Evolutionary conservation across 2,113 vertebrate species (phyloP).

Genomic region (Mormyrus iriodes): DNA sequence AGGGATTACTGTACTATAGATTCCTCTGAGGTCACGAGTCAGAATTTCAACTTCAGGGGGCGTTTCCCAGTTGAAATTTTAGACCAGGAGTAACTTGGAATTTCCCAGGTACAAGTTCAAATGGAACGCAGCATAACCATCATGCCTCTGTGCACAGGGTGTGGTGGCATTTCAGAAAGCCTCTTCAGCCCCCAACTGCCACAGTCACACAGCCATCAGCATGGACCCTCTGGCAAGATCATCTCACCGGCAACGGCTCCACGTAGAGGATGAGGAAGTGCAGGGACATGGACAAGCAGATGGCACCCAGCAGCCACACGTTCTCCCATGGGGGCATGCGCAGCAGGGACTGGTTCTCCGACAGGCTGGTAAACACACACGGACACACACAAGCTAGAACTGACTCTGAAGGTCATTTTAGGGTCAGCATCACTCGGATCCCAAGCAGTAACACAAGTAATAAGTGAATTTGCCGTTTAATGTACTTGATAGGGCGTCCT

Average conservation of each 20-base stretch:
- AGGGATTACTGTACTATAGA: too few relatives aligned
- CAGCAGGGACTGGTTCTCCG: conserved; percentile 95
- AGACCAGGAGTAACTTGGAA: too few relatives aligned
- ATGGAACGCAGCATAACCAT: too few relatives aligned
- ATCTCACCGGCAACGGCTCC: conserved; percentile 87
- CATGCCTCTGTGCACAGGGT: not conserved
- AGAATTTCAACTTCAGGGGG: too few relatives aligned
- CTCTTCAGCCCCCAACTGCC: not conserved
- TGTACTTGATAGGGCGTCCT: not conserved
- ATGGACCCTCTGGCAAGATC: not conserved
- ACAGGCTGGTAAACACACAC: conserved; percentile 64
- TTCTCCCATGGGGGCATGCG: conserved; percentile 98
- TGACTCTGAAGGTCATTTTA: not conserved
- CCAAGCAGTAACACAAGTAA: not conserved
- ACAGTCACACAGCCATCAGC: not conserved
- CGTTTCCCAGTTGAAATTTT: too few relatives aligned
- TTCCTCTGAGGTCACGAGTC: too few relatives aligned
- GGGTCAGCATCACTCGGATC: not conserved
- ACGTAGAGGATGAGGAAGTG: conserved; percentile 98
- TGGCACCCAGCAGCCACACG: conserved; percentile 94
- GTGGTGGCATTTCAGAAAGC: not conserved
- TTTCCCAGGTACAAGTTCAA: too few relatives aligned
- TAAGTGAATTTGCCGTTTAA: not conserved
- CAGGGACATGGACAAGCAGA: conserved; percentile 97
- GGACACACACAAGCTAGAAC: not conserved